Evolutionary conservation across 2,113 vertebrate genomes (phyloP).

Genomic region (Psophia crepitans): DNA sequence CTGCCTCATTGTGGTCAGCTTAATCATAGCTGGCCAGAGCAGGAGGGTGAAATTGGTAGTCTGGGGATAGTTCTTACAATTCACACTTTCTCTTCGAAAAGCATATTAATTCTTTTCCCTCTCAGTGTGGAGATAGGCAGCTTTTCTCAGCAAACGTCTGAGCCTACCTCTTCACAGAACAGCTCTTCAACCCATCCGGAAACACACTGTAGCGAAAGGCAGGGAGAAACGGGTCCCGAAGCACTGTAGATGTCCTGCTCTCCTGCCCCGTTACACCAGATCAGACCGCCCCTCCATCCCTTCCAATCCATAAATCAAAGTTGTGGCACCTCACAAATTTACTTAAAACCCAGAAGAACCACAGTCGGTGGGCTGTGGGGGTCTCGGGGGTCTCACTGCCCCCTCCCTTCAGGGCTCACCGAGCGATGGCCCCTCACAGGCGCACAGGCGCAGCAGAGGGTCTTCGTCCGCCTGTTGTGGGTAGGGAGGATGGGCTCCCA

Average conservation of each 20-base stretch:
- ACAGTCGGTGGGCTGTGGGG: too few relatives aligned
- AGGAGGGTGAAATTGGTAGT: background rate
- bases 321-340: background rate
- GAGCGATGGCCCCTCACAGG: too few relatives aligned
- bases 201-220: background rate
- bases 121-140: background rate
- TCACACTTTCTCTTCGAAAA: background rate
- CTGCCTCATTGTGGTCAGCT: background rate
- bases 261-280: background rate
- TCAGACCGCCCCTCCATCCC: background rate
- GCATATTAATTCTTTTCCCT: background rate
- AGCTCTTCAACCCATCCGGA: background rate
- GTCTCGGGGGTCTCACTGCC: too few relatives aligned
- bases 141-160: background rate
- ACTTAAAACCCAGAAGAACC: too few relatives aligned
- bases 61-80: background rate
- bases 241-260: background rate
- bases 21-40: background rate
- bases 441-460: too few relatives aligned
- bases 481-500: too few relatives aligned
- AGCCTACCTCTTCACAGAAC: background rate
- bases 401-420: too few relatives aligned
- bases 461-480: too few relatives aligned
- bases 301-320: background rate
- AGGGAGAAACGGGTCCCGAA: rapidly evolving